phyloP scores from a whole-genome alignment of 2,113 vertebrate genomes.

The Oncorhynchus gorbuscha region DNA sequence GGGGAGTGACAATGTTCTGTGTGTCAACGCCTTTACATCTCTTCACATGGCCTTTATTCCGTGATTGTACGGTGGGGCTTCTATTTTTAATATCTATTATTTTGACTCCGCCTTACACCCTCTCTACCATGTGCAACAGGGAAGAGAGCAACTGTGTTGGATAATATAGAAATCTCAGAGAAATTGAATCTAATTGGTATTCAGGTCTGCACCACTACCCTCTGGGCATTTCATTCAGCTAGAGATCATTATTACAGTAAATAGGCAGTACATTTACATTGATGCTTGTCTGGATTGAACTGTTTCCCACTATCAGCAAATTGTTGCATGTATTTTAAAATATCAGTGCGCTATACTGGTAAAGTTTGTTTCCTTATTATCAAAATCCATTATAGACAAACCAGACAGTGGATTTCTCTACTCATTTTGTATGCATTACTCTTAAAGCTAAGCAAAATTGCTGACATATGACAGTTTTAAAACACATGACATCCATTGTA shows the following conservation, averaged over 20 bases:
- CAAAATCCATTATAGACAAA: neutral
- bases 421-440: neutral
- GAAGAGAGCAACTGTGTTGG: too few species aligned
- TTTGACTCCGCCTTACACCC: too few species aligned
- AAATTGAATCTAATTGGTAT: neutral
- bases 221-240: too few species aligned
- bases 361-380: neutral
- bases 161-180: too few species aligned
- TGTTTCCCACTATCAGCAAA: neutral
- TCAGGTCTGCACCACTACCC: neutral
- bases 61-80: too few species aligned
- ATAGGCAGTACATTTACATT: neutral
- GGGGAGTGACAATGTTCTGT: too few species aligned
- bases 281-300: neutral
- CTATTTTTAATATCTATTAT: too few species aligned
- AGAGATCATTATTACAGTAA: neutral
- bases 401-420: neutral
- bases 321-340: neutral
- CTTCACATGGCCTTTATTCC: too few species aligned
- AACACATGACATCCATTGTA: neutral
- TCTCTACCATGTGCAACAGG: too few species aligned
- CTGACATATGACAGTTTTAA: constrained; percentile 14
- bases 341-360: neutral
- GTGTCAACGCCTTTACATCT: too few species aligned
- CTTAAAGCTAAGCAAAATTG: neutral